These are phyloP conservation scores for Phortica okadai DNA, from an alignment of 2,888 invertebrate species.

Conservation along the genomic window DNA sequence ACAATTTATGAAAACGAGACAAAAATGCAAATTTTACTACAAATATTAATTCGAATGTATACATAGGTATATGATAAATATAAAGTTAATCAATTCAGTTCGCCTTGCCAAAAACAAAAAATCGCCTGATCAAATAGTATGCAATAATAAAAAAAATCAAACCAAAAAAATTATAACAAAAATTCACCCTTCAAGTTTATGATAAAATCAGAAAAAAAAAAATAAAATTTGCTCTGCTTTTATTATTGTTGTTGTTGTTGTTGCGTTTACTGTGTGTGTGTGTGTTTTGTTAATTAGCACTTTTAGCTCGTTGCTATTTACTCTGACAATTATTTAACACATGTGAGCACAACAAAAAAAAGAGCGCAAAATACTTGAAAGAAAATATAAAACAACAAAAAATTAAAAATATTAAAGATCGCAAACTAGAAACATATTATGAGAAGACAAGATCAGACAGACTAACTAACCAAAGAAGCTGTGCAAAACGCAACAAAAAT, in stretches of 20 bases:
- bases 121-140: background rate
- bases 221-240: background rate
- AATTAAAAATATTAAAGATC: background rate
- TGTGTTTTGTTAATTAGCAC: conserved; percentile 15
- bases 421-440: background rate
- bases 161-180: background rate
- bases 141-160: background rate
- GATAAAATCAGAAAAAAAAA: conserved; percentile 3
- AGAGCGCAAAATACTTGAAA: background rate
- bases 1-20: too few species aligned
- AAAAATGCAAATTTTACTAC: too few species aligned
- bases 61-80: too few species aligned
- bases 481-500: background rate
- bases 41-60: too few species aligned
- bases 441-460: background rate
- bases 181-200: conserved; percentile 12
- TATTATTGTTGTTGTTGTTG: background rate
- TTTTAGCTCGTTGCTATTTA: conserved; percentile 5
- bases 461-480: background rate
- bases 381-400: background rate
- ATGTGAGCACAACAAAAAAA: background rate
- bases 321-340: background rate
- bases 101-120: background rate
- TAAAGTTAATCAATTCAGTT: too few species aligned
- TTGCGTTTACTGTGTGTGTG: too few species aligned